Percentiles rank a stretch among this genome's conserved stretches.
These are phyloP conservation scores for Oophaga sylvatica DNA, from an alignment of 2,797 vertebrate species.

Conservation along the genomic window DNA sequence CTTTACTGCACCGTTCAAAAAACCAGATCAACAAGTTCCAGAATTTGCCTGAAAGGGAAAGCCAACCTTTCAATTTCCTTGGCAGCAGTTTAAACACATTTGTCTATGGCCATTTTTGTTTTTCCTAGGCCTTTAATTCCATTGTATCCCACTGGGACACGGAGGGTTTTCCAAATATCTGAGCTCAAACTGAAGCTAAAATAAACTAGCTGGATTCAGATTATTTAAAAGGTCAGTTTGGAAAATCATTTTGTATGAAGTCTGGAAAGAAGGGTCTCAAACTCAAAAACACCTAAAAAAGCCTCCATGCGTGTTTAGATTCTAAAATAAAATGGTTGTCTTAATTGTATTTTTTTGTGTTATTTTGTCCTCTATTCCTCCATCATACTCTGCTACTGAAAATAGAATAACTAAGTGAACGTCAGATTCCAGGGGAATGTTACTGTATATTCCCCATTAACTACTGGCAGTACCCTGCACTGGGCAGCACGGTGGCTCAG, in stretches of 20 bases:
- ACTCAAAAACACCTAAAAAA: not conserved
- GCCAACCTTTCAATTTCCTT: slow-evolving; percentile 60
- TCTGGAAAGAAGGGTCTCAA: not conserved
- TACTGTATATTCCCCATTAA: too few relatives aligned
- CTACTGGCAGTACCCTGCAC: too few relatives aligned
- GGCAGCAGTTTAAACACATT: slow-evolving; percentile 59
- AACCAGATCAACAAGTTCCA: slow-evolving; percentile 57
- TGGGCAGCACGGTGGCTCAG: too few relatives aligned
- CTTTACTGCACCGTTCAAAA: slow-evolving; percentile 41
- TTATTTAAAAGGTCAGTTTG: slow-evolving; percentile 27
- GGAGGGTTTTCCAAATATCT: slow-evolving; percentile 48
- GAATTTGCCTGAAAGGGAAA: slow-evolving; percentile 50
- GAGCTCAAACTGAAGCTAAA: slow-evolving; percentile 28
- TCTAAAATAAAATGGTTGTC: too few relatives aligned
- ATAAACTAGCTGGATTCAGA: slow-evolving; percentile 31
- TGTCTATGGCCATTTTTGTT: slow-evolving; percentile 47
- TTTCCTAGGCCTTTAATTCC: slow-evolving; percentile 36
- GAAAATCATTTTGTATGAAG: not conserved
- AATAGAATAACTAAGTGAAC: too few relatives aligned
- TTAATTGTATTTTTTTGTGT: too few relatives aligned
- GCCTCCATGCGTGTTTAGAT: too few relatives aligned
- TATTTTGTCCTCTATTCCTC: too few relatives aligned
- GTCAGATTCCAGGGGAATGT: too few relatives aligned
- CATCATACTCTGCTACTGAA: too few relatives aligned
- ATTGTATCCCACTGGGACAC: slow-evolving; percentile 46